Base-by-base conservation (phyloP, 2,888 invertebrate species). In the Odontocolon sp. region DNA sequence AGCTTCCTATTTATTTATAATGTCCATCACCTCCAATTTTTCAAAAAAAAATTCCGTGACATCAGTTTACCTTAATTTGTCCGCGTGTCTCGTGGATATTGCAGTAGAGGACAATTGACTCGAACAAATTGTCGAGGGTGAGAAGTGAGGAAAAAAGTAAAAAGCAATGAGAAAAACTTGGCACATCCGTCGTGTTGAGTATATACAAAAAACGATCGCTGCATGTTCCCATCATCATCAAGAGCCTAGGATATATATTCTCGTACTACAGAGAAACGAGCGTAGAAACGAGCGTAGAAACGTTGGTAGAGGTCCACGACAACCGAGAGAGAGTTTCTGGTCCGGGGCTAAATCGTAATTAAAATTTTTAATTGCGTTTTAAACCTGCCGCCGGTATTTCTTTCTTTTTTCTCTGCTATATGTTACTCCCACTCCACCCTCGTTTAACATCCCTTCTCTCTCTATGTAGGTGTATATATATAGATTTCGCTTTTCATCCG, bases 331-430 rank as follows among this genome's bases (percentile, higher is more conserved):
- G n/a, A n/a, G n/a, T n/a, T n/a, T n/a, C n/a, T n/a, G n/a, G n/a
- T n/a, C n/a, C n/a, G n/a, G n/a, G n/a, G n/a, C n/a, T n/a, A 85
- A 85, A 84, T 83, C 80, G 86, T 84, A 89, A 89, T 89, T 89
- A 89, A 88, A 88, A 89, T 82, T 88, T 87, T 87, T 84, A 87
- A 87, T 88, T 86, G 83, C 86, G 84, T 84, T 87, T 85, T 85
- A 84, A 86, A 84, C 78, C 81, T 81, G 71, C 84, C 83, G 79
- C 75, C 72, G 78, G 76, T 80, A 74, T 79, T 78, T 79, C 78
- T 81, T 80, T 70, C 61, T 78, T 69, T n/a, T 67, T 75, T 38
- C 52, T 64, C 67, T 54, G 47, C 3, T 21, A 14, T 14, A 31
- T 50, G 16, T 54, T 14, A 64, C 45, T 64, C 47, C 54, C 28